phyloP scores from a whole-genome alignment of 2,113 vertebrate genomes.

The Alexandromys fortis region DNA sequence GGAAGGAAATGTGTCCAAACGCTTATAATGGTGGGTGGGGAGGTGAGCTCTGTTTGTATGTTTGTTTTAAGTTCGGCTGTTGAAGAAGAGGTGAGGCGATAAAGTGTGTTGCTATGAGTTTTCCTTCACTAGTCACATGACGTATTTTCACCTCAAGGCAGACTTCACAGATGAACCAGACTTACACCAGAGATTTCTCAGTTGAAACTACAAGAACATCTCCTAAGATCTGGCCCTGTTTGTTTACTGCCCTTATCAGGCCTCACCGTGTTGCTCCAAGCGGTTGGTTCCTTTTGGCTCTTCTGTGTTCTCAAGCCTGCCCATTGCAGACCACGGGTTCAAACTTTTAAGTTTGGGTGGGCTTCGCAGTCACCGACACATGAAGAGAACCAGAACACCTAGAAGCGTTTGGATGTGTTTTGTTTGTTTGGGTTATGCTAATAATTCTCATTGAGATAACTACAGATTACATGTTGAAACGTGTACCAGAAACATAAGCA shows the following conservation, averaged over 20 bases:
- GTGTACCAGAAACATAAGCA: neutral
- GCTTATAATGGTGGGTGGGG: constrained; percentile 4
- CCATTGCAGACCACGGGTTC: neutral
- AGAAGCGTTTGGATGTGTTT: neutral
- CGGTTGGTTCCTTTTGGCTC: neutral
- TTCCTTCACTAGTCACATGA: neutral
- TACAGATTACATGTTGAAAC: neutral
- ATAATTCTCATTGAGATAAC: neutral
- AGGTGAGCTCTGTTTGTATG: neutral
- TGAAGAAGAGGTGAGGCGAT: neutral
- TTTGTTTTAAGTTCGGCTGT: neutral
- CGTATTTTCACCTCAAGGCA: neutral
- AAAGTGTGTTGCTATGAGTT: neutral
- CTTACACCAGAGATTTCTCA: neutral
- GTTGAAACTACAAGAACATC: neutral
- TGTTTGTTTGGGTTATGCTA: neutral
- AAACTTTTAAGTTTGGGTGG: neutral
- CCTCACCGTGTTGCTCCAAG: neutral
- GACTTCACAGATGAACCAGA: constrained; percentile 16
- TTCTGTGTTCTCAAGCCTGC: neutral
- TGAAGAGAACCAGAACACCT: neutral
- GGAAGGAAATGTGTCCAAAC: constrained; percentile 65
- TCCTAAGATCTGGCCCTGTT: neutral
- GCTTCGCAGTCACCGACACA: neutral
- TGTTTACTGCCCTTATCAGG: neutral